These are phyloP conservation scores for Anthoscopus minutus DNA, from an alignment of 2,113 vertebrate genomes.

Conservation along the genomic window DNA sequence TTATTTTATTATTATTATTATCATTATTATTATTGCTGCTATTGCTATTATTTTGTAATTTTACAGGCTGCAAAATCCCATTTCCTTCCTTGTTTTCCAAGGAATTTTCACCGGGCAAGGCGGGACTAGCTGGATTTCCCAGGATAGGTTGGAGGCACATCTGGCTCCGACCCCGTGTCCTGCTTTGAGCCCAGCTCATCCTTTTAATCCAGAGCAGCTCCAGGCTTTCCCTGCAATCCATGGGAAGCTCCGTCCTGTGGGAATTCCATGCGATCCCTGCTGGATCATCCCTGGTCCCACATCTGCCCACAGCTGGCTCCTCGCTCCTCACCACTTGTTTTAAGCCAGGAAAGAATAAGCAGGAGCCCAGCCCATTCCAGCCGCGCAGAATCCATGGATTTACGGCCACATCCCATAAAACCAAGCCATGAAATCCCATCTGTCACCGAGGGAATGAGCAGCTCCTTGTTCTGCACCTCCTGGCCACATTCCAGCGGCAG, in stretches of 20 bases:
- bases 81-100: neutral
- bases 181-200: neutral
- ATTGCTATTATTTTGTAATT: neutral
- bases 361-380: neutral
- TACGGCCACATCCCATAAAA: neutral
- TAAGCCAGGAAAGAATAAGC: neutral
- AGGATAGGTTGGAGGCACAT: too few species aligned
- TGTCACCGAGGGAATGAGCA: neutral
- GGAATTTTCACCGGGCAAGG: neutral
- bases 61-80: neutral
- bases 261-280: neutral
- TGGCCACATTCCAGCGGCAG: neutral
- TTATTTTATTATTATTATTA: neutral
- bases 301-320: neutral
- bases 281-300: neutral
- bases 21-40: too few species aligned
- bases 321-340: rapidly evolving
- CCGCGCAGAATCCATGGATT: neutral
- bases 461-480: neutral
- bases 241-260: neutral
- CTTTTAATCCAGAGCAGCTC: neutral
- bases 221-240: neutral
- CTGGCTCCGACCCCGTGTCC: neutral
- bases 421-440: neutral
- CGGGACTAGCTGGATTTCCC: neutral